Evolutionary conservation across 2,797 vertebrate species (phyloP), one percentile per base, ranked within the genome.

Genomic region (Rhinatrema bivittatum): DNA sequence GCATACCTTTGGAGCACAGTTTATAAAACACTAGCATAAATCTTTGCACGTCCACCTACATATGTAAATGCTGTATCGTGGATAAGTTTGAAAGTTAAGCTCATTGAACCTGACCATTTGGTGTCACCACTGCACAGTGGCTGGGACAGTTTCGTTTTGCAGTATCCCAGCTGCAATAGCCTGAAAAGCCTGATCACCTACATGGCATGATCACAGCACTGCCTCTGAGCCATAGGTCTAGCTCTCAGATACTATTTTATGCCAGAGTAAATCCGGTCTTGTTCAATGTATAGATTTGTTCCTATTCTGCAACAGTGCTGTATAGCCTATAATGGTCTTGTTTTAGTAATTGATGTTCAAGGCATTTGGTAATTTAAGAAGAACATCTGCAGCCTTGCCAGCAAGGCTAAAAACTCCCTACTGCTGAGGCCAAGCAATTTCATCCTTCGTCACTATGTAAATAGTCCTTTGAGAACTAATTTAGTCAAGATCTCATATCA

Each of bases 311-410:
- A 48, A 55, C 60, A 67, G 60, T 55, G 32, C 39, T 37, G 22
- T 61, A 21, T 36, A 46, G 56, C 48, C 46, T 46, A 30, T 44
- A 34, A 44, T 59, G 48, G 32, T 50, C 46, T 67, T 71, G 65
- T 58, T 53, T 38, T 42, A 64, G 50, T 41, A 7, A 27, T n/a
- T n/a, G 17, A 38, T 34, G 29, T 26, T 39, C 26, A 26, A 29
- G 26, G 46, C 39, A 45, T 29, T 53, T 61, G 40, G 42, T 60
- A 62, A 16, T 49, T 25, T 13, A 50, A 33, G 64, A 46, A 37
- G 10, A 63, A 42, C 53, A 63, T 44, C 58, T 61, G 40, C 38
- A 57, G 46, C 46, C 38, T 61, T 20, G 39, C 49, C 46, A 65
- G 23, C 46, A 18, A 60, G 23, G 25, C 28, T 63, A 61, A 68